Conservation (phyloP, 2,888 invertebrate species). For the Nephrotoma flavescens region DNA sequence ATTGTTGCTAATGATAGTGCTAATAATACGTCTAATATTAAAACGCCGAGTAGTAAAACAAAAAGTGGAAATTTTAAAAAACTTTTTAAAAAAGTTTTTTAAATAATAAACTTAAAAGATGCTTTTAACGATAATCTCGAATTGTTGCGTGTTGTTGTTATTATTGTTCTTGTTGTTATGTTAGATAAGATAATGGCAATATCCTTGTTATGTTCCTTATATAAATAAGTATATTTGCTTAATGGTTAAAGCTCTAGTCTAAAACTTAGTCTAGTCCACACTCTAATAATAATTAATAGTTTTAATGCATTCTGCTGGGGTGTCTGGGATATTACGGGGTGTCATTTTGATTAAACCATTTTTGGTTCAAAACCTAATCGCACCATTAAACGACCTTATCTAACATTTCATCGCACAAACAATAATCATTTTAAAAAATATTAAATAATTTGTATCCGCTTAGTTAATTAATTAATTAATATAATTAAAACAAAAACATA, state of each 20-base stretch:
- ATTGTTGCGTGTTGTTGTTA: background rate
- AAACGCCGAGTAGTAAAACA: conserved; percentile 33
- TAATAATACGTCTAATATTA: conserved; percentile 18
- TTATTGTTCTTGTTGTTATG: background rate
- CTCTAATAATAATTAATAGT: background rate
- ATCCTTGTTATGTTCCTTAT: background rate
- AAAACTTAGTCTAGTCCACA: background rate
- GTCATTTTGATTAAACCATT: background rate
- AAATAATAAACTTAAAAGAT: conserved; percentile 20
- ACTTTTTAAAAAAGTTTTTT: conserved; percentile 68
- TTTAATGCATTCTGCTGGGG: background rate
- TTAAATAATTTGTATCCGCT: background rate
- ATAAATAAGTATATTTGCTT: background rate
- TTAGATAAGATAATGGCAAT: background rate
- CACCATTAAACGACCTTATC: background rate
- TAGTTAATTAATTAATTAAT: background rate
- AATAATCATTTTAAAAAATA: background rate
- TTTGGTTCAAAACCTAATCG: background rate
- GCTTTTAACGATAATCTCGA: background rate
- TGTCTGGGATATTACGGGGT: background rate
- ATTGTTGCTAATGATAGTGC: background rate
- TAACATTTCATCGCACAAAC: background rate
- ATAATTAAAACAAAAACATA: background rate
- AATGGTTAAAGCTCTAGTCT: background rate
- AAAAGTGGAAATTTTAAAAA: conserved; percentile 57